phyloP scores from a whole-genome alignment of 2,888 invertebrate species.

The Andrena praecox region DNA sequence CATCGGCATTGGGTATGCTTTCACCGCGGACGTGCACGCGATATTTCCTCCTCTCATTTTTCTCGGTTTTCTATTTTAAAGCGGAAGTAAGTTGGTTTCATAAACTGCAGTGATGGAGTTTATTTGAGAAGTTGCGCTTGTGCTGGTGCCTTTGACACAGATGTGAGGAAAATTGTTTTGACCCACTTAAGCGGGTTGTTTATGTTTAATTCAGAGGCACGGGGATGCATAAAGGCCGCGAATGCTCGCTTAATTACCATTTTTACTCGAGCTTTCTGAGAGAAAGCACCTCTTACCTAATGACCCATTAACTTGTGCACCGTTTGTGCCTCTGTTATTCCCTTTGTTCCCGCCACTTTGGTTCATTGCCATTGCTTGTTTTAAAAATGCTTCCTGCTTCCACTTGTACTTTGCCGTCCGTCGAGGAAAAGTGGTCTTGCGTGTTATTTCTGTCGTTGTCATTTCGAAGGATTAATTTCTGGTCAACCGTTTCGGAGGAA shows the following conservation, averaged over 20 bases:
- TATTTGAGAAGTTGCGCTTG: not conserved
- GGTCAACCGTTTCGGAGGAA: not conserved
- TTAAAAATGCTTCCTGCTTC: not conserved
- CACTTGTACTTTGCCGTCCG: not conserved
- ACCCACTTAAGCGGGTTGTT: conserved; percentile 40
- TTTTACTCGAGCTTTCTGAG: conserved; percentile 14
- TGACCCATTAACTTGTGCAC: conserved; percentile 41
- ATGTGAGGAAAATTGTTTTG: conserved; percentile 23
- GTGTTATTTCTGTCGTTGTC: not conserved
- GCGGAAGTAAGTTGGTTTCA: not conserved
- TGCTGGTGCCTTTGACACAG: conserved; percentile 4
- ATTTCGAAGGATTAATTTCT: conserved; percentile 12
- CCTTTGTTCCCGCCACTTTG: not conserved
- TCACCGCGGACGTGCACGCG: not conserved
- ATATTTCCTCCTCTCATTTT: not conserved
- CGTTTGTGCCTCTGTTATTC: conserved; percentile 25
- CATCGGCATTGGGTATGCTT: not conserved
- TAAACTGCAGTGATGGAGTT: not conserved
- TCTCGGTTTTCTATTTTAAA: not conserved
- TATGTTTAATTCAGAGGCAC: conserved; percentile 50
- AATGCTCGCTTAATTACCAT: conserved; percentile 50
- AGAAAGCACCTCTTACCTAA: conserved; percentile 36
- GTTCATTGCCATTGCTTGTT: conserved; percentile 26
- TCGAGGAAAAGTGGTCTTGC: not conserved
- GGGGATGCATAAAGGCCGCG: conserved; percentile 11